A percentile compares a stretch with the other conserved stretches of the same genome.
These are phyloP conservation scores for Teleiodes luculella DNA, from an alignment of 2,888 invertebrate genomes.

Conservation along the genomic window DNA sequence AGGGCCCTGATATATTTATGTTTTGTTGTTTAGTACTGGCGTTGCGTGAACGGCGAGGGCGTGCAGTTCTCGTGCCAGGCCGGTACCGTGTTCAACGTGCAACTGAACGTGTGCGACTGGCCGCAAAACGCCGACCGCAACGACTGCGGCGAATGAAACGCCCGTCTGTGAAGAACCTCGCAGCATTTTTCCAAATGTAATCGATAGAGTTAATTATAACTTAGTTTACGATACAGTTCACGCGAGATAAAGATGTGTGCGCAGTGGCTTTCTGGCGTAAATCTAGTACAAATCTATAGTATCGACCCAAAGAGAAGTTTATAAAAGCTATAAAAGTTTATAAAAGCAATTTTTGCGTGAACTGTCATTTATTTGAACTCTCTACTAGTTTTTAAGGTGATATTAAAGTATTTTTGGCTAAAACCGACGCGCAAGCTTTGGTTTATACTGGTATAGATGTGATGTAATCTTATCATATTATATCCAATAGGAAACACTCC, in stretches of 20 bases:
- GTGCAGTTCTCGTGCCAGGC: conserved; percentile 85
- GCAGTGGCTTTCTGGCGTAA: no score
- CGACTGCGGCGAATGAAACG: conserved; percentile 59
- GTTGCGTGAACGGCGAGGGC: conserved; percentile 89
- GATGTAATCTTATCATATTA: neutral
- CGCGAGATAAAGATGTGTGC: no score
- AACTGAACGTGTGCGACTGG: conserved; percentile 88
- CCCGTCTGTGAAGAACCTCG: neutral
- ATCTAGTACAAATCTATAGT: no score
- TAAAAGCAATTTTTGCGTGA: no score
- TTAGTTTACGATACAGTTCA: no score
- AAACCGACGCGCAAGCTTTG: neutral
- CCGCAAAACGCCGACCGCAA: conserved; percentile 83
- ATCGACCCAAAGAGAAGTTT: no score
- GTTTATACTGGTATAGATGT: neutral
- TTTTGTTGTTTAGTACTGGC: conserved; percentile 83
- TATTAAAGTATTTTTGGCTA: no score
- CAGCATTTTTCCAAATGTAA: neutral
- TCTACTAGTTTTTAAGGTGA: no score
- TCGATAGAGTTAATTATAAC: no score
- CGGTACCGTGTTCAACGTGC: conserved; percentile 86
- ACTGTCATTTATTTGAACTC: no score
- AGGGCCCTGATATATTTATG: neutral
- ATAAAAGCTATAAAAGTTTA: no score
- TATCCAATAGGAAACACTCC: neutral